Evolutionary conservation across 2,797 vertebrate species (phyloP).

Genomic region (Echiichthys vipera): DNA sequence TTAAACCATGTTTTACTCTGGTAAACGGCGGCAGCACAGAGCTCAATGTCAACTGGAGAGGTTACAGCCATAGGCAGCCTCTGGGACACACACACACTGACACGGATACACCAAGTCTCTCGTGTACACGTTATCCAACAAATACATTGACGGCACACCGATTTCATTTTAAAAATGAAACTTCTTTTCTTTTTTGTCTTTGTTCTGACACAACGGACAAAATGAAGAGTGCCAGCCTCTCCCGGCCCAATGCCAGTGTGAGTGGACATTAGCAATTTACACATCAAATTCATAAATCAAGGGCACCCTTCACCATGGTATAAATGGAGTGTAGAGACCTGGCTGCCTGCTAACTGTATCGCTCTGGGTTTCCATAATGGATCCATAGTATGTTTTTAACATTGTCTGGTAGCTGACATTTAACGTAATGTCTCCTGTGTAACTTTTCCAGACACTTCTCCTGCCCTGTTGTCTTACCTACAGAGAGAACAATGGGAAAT

Average conservation of each 20-base stretch:
- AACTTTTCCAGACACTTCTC: conserved; percentile 18
- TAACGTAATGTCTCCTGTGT: conserved; percentile 20
- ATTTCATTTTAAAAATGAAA: conserved; percentile 49
- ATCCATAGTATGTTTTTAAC: conserved; percentile 40
- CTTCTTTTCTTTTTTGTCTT: conserved; percentile 48
- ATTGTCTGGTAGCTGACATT: conserved; percentile 51
- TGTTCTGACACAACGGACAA: conserved; percentile 55
- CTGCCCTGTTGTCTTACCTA: conserved; percentile 35
- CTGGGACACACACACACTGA: conserved; percentile 55
- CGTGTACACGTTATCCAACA: conserved; percentile 51
- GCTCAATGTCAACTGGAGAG: conserved; percentile 78
- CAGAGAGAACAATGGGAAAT: conserved; percentile 27
- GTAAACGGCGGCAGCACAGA: conserved; percentile 75
- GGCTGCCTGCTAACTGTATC: conserved; percentile 53
- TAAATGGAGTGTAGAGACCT: conserved; percentile 63
- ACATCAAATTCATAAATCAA: conserved; percentile 78
- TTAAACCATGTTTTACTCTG: conserved; percentile 79
- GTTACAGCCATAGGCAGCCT: conserved; percentile 75
- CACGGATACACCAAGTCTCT: conserved; percentile 36
- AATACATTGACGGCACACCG: conserved; percentile 35
- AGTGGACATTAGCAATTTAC: conserved; percentile 68
- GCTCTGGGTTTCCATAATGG: conserved; percentile 43
- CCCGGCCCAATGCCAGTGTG: conserved; percentile 37
- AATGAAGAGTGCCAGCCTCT: conserved; percentile 55
- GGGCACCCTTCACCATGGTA: conserved; percentile 60